Conservation (phyloP, 2,113 vertebrate species). For the Cygnus buccinator region DNA sequence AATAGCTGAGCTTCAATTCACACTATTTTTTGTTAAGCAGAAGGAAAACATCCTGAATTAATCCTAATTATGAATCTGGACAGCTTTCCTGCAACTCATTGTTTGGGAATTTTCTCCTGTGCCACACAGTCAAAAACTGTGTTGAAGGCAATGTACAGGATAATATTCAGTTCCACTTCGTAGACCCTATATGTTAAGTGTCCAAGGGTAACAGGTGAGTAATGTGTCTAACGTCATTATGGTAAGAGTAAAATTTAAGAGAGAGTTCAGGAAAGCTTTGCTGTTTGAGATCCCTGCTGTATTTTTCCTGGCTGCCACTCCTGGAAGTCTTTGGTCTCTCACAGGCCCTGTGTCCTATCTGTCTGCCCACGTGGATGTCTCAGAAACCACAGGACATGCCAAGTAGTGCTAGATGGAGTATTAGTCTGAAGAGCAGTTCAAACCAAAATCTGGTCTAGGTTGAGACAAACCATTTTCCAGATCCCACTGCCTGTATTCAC, state of each 20-base stretch:
- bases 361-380: not conserved
- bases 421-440: not conserved
- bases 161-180: not conserved
- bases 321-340: not conserved
- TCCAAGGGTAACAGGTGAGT: not conserved
- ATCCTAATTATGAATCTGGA: not conserved
- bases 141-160: not conserved
- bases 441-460: not conserved
- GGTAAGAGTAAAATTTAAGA: not conserved
- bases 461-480: not conserved
- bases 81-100: not conserved
- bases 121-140: not conserved
- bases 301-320: not conserved
- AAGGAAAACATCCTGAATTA: not conserved
- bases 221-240: not conserved
- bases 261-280: not conserved
- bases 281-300: not conserved
- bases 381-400: not conserved
- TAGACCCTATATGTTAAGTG: not conserved
- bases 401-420: not conserved
- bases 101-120: not conserved
- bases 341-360: accelerated
- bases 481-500: not conserved
- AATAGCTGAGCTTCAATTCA: not conserved
- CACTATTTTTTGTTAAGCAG: not conserved